Base-by-base conservation (phyloP, 2,797 vertebrate species). In the Alfaro cultratus region DNA sequence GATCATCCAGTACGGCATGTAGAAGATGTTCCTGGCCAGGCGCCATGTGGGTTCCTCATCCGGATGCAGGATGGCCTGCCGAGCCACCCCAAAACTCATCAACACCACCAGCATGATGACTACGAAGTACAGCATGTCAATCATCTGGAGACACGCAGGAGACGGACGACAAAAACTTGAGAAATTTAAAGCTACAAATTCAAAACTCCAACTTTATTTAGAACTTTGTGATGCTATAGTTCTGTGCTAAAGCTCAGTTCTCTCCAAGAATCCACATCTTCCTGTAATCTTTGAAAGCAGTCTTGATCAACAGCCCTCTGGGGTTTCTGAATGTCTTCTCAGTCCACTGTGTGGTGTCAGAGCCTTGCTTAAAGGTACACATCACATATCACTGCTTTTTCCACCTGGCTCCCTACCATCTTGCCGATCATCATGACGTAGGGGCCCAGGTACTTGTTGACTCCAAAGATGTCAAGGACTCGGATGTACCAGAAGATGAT, bases 1-100 rank as follows among this genome's bases (percentile, higher is more conserved):
- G 95, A 99, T 99, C 98, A 99, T 99, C 98, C 98, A 99, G 93
- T 99, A 99, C 0, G 98, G 98, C 98, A 99, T 99, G 94, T 99
- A 99, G 96, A 99, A 99, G 95, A 99, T 99, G 95, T 99, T 99
- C 4, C 97, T 94, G 0, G 98, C 98, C 87, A 99, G 92, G 5
- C 97, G 96, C 98, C 98, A 99, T 0, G 98, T 99, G 0, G 98
- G 98, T 85, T 99, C 96, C 91, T 99, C 98, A 1, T 99, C 97
- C 0, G 98, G 98, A 88, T 99, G 98, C 78, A 99, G 94, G 88
- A 99, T 99, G 51, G 98, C 98, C 89, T 99, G 98, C 0, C 98
- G 96, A 1, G 98, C 97, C 0, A 99, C 98, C 0, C 98, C 98
- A 3, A 99, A 99, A 47, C 98, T 99, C 98, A 99, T 99, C 90